Base-by-base conservation (phyloP, 1,140 invertebrate genomes). In the Hypothenemus hampei region DNA sequence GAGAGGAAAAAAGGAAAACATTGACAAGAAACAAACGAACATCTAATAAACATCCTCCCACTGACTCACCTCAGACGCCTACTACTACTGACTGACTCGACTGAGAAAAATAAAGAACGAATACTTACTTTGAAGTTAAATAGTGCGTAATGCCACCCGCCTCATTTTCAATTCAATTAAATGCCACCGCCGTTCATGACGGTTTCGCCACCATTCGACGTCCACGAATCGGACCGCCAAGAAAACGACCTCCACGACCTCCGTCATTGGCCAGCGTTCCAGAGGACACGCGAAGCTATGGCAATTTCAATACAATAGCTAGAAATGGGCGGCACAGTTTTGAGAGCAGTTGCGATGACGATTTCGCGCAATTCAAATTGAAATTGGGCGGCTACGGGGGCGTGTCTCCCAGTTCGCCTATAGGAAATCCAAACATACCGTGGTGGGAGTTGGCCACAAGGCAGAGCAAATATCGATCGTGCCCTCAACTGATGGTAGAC, bases 391-490 rank as follows among this genome's bases (percentile, higher is more conserved):
- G 37, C 5, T 41, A 31, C 8, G 37, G 36, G 7, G 18, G 48
- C 4, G 20, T 29, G 10, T 51, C 37, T 20, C 50, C 50, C 8
- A 36, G 29, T 13, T 44, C 40, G 10, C 50, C 50, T 18, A 53
- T 53, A 33, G 59, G 65, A 23, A 64, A 78, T 70, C 73, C 58
- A 68, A 73, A 61, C 37, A 81, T 91, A 33, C 88, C 88, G 0
- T 91, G 88, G 88, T 91, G 87, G 84, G 88, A 90, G 71, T 69
- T 90, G 40, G 88, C 88, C 15, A 89, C 87, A 10, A 82, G 80
- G 55, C 80, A 83, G 49, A 83, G 63, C 52, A 57, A 68, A 13
- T 70, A 71, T 41, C 60, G 64, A 19, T 71, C 69, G 1, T 71
- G 69, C 50, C 65, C 68, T 3, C 61, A 63, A 4, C 45, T 71